Percentiles rank a stretch among this genome's conserved stretches.
phyloP scores from a whole-genome alignment of 2,797 vertebrate genomes.

The Hypotaenidia okinawae region DNA sequence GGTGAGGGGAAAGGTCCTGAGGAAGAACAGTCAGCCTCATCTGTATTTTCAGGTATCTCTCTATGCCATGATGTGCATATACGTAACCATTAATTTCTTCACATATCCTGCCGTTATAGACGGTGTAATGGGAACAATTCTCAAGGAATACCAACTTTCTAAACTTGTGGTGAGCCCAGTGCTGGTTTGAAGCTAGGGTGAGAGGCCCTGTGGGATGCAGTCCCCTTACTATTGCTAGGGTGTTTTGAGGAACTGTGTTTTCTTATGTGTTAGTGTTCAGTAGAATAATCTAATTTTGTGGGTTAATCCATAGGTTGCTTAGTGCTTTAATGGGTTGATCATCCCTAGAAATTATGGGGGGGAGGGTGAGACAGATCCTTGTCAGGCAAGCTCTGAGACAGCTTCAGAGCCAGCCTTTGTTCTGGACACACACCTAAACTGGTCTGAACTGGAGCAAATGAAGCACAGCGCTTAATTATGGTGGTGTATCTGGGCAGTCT shows the following conservation, averaged over 20 bases:
- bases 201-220: background rate
- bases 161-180: background rate
- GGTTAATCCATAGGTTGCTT: background rate
- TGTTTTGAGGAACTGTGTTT: background rate
- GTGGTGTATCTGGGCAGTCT: background rate
- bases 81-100: background rate
- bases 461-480: background rate
- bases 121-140: background rate
- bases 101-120: background rate
- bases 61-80: background rate
- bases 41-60: background rate
- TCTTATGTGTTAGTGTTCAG: background rate
- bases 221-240: background rate
- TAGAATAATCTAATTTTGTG: background rate
- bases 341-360: background rate
- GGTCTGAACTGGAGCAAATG: rapidly evolving
- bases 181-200: background rate
- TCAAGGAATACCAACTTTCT: background rate
- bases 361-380: background rate
- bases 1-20: rapidly evolving
- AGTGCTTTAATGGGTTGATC: background rate
- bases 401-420: background rate
- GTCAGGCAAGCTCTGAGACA: background rate
- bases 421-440: background rate
- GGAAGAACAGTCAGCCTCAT: background rate